A percentile compares a stretch with the other conserved stretches of the same genome.
phyloP scores from a whole-genome alignment of 2,797 vertebrate genomes.

The Myoxocephalus aenaeus region DNA sequence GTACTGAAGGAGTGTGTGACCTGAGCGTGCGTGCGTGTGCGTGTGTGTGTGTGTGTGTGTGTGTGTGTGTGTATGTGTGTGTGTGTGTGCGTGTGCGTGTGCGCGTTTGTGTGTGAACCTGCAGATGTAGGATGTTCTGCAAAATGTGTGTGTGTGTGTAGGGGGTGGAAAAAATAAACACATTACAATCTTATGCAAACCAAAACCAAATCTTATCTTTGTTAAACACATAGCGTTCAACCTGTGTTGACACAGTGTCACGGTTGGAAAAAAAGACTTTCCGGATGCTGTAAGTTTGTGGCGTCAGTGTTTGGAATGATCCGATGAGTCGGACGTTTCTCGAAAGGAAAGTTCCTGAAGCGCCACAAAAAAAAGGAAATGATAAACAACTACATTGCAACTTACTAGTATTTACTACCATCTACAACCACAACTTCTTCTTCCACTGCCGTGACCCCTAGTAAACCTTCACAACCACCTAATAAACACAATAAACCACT shows the following conservation, averaged over 20 bases:
- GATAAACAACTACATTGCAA: not conserved
- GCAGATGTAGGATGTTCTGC: slow-evolving; percentile 12
- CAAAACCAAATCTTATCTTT: slow-evolving; percentile 32
- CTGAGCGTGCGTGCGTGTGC: slow-evolving; percentile 15
- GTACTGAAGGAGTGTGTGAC: slow-evolving; percentile 50
- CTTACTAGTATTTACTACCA: not conserved
- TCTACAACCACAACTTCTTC: not conserved
- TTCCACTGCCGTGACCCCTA: not conserved
- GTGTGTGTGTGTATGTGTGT: not conserved
- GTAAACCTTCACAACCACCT: not conserved
- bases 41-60: slow-evolving; percentile 3
- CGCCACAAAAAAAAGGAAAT: not conserved
- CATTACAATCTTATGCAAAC: slow-evolving; percentile 45
- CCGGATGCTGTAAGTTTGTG: not conserved
- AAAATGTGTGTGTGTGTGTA: slow-evolving; percentile 3
- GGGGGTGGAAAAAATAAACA: slow-evolving; percentile 22
- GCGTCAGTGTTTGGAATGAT: not conserved
- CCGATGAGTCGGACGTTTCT: not conserved
- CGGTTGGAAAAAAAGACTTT: slow-evolving; percentile 1
- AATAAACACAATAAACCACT: not conserved
- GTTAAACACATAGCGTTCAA: not conserved
- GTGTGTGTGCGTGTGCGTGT: slow-evolving; percentile 19
- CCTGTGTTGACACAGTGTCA: slow-evolving; percentile 32
- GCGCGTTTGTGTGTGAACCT: slow-evolving; percentile 11
- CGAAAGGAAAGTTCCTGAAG: not conserved